These are phyloP conservation scores for Alcedo quadribrachys DNA, from an alignment of 2,797 vertebrate species.

Conservation along the genomic window DNA sequence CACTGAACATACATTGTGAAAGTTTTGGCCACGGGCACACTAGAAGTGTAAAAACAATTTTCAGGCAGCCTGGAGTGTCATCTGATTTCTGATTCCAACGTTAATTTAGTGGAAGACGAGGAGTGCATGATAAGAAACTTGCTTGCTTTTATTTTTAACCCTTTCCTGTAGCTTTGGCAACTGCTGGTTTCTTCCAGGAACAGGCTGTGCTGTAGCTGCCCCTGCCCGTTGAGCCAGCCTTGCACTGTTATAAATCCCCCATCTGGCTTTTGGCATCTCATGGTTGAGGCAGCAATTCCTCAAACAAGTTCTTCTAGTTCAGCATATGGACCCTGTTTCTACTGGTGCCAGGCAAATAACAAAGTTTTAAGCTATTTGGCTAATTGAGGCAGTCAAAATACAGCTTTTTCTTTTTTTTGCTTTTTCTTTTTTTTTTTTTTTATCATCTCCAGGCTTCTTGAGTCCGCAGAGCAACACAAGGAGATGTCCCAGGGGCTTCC, in stretches of 20 bases:
- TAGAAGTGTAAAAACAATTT: constrained; percentile 26
- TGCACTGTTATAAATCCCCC: constrained; percentile 38
- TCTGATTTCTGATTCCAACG: constrained; percentile 21
- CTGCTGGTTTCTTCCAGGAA: not conserved
- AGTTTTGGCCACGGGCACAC: constrained; percentile 12
- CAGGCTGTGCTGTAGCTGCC: not conserved
- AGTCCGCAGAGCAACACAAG: not conserved
- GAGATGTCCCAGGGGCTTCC: not conserved
- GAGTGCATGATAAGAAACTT: constrained; percentile 33
- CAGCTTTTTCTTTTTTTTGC: not conserved
- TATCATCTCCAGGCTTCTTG: not conserved
- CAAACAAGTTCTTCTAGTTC: constrained; percentile 52
- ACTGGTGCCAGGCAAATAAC: constrained; percentile 47
- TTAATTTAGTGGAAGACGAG: constrained; percentile 48
- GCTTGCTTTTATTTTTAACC: constrained; percentile 46
- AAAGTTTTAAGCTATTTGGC: constrained; percentile 43
- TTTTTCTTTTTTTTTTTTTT: not conserved
- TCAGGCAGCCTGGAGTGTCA: constrained; percentile 29
- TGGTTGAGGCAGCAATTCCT: constrained; percentile 38
- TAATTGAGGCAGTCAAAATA: constrained; percentile 35
- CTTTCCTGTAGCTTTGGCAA: not conserved
- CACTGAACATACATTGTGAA: not conserved
- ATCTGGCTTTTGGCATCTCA: constrained; percentile 60
- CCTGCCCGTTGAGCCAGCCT: constrained; percentile 26
- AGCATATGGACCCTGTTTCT: constrained; percentile 54